Conservation (phyloP, 1,140 invertebrate species). For the Eciton burchellii region DNA sequence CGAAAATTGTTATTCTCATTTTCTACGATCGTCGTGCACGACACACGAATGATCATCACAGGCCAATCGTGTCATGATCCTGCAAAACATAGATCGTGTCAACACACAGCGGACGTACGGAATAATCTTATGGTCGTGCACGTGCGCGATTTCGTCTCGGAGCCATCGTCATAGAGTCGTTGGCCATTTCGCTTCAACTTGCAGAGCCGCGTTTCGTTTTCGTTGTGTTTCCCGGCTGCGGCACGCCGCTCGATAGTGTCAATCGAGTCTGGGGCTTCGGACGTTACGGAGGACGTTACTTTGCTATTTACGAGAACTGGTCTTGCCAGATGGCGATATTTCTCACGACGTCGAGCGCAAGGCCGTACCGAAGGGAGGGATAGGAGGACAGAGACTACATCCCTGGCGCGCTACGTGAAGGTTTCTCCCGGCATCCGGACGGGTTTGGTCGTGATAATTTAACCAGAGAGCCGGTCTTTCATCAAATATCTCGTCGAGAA, state of each 20-base stretch:
- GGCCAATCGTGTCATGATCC: background rate
- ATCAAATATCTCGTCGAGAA: too few species aligned
- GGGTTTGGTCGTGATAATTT: too few species aligned
- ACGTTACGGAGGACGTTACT: background rate
- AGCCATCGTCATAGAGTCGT: background rate
- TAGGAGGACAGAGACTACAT: conserved; percentile 25
- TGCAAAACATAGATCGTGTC: background rate
- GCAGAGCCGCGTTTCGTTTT: background rate
- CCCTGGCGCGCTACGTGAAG: conserved; percentile 9
- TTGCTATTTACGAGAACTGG: conserved; percentile 3
- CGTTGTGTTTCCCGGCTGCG: background rate
- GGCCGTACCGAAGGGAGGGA: background rate
- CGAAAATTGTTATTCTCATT: background rate
- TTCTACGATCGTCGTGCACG: background rate
- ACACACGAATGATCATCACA: background rate
- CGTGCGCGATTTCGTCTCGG: conserved; percentile 25
- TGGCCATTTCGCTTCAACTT: conserved; percentile 3
- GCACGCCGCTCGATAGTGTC: background rate
- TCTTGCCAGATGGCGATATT: conserved; percentile 1
- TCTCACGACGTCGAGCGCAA: conserved; percentile 7
- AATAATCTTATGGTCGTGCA: conserved; percentile 13
- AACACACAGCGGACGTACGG: conserved; percentile 15
- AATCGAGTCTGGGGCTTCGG: background rate
- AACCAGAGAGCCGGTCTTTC: too few species aligned
- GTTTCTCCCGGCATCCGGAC: conserved; percentile 14